Percentiles rank a stretch among this genome's conserved stretches.
These are phyloP conservation scores for Knipowitschia caucasica DNA, from an alignment of 2,797 vertebrate species.

Conservation along the genomic window DNA sequence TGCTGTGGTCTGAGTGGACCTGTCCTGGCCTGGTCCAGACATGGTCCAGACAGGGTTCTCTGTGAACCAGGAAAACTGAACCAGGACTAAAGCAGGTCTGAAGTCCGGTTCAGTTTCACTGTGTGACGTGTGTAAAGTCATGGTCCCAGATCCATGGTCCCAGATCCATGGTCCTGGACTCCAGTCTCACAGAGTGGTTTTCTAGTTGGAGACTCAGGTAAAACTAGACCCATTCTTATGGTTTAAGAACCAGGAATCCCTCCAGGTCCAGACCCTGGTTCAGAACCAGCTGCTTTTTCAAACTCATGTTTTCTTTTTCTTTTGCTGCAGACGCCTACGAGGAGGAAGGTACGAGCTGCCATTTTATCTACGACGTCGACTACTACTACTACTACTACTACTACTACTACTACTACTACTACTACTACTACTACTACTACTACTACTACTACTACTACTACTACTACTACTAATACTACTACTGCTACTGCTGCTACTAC, in stretches of 20 bases:
- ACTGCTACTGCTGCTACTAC: not conserved
- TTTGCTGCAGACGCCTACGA: slow-evolving; percentile 83
- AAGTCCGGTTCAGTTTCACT: slow-evolving; percentile 1
- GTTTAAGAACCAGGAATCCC: too few relatives aligned
- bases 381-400: not conserved
- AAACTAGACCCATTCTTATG: not conserved
- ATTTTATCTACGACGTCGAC: slow-evolving; percentile 9
- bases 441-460: not conserved
- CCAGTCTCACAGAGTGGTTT: not conserved
- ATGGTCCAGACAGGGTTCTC: not conserved
- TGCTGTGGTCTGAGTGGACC: slow-evolving; percentile 17
- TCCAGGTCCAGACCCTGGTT: not conserved
- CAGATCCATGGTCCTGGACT: not conserved
- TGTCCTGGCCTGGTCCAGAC: not conserved
- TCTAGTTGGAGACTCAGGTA: not conserved
- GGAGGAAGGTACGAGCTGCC: slow-evolving; percentile 77
- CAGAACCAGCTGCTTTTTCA: not conserved
- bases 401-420: not conserved
- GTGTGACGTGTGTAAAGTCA: too few relatives aligned
- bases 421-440: not conserved
- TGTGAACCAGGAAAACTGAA: not conserved
- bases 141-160: not conserved
- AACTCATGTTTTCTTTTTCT: slow-evolving; percentile 76
- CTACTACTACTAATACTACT: not conserved
- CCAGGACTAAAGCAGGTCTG: not conserved